Evolutionary conservation across 2,888 invertebrate genomes (phyloP), one percentile per base, ranked within the genome.

Genomic region (Stomorhina lunata): DNA sequence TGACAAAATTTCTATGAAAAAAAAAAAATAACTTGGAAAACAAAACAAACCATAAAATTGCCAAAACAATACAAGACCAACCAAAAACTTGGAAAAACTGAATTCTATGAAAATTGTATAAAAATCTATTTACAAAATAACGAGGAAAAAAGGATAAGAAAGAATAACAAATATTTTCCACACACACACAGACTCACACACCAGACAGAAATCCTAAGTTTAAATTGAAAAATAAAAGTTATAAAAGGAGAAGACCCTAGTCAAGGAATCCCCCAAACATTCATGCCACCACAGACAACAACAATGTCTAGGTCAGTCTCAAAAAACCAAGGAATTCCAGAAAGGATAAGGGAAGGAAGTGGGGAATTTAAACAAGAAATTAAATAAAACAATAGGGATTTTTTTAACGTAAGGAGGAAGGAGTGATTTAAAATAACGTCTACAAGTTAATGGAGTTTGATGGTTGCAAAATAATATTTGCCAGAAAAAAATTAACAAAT

Each of bases 151-250:
- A 65, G 72, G 59, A 66, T 68, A 66, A 27, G 59, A 45, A 66
- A 68, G 27, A 37, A 75, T 37, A 59, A 12, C 22, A 34, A 61
- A 37, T n/a, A n/a, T n/a, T n/a, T n/a, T n/a, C 32, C 17, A 48
- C 65, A 15, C 20, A 55, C 32, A 34, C 17, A 29, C 27, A 53
- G 71, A 61, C 40, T 34, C 34, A 71, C 43, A 75, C 65, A 66
- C 53, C 27, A n/a, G n/a, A n/a, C 34, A 66, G 66, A 20, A n/a
- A 73, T 32, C 78, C 81, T 73, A 83, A 86, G 86, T 86, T 87
- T 80, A 86, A 87, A 88, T 88, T 88, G 87, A 88, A 88, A 89
- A 88, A 88, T 88, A 89, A 89, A 89, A 89, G 87, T 87, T 85
- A 85, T 85, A 85, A 78, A 68, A 12, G 22, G 55, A 7, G 65